Percentiles rank a stretch among this genome's conserved stretches.
Evolutionary conservation across 1,140 invertebrate species (phyloP).

Genomic region (Trichogramma pretiosum): DNA sequence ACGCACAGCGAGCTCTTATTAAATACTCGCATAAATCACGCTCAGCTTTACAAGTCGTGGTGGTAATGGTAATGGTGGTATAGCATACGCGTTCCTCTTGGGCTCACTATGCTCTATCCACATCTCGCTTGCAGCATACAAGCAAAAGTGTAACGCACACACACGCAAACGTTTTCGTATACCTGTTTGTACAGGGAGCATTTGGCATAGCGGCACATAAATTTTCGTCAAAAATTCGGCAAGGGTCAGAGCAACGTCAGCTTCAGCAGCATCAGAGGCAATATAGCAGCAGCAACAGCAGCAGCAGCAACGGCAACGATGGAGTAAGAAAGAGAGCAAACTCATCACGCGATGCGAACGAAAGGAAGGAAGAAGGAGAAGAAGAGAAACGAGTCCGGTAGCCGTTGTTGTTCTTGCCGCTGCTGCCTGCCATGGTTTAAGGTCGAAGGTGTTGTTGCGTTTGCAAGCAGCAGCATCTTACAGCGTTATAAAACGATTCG

Average conservation of each 20-base stretch:
- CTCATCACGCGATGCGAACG: slow-evolving; percentile 13
- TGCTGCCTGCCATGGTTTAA: too few species aligned
- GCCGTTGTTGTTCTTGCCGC: too few species aligned
- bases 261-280: too few species aligned
- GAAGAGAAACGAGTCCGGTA: slow-evolving; percentile 4
- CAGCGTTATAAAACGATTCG: slow-evolving; percentile 48
- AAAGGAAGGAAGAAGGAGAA: background rate
- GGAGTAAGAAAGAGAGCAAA: background rate
- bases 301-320: too few species aligned
- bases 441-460: slow-evolving; percentile 15
- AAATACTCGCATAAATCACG: slow-evolving; percentile 13
- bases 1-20: slow-evolving; percentile 5
- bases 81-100: too few species aligned
- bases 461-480: too few species aligned
- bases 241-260: slow-evolving; percentile 4
- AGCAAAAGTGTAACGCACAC: too few species aligned
- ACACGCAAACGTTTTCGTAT: too few species aligned
- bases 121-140: too few species aligned
- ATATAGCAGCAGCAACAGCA: background rate
- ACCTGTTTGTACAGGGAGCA: background rate
- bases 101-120: too few species aligned
- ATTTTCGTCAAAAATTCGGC: slow-evolving; percentile 17
- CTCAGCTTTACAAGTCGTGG: too few species aligned
- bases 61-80: too few species aligned
- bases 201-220: slow-evolving; percentile 12